A percentile compares a stretch with the other conserved stretches of the same genome.
Conservation (phyloP, 2,888 invertebrate genomes). For the Diaphora mendica region DNA sequence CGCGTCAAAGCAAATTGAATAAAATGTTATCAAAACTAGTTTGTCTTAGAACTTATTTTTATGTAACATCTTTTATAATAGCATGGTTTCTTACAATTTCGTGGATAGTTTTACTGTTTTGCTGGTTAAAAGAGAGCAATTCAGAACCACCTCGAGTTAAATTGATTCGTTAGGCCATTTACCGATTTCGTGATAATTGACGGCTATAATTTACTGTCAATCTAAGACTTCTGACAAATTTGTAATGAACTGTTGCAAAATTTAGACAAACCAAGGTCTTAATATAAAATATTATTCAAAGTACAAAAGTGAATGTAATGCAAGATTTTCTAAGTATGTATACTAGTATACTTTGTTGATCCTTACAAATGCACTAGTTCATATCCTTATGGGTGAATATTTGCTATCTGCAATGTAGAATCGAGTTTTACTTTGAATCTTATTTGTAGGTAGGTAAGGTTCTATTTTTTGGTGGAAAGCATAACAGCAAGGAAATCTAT, state of each 20-base stretch:
- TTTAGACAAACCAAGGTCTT: conserved; percentile 46
- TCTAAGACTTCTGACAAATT: conserved; percentile 48
- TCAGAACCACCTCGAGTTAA: conserved; percentile 36
- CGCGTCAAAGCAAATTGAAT: too few relatives aligned
- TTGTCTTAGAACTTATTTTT: background rate
- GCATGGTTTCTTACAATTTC: background rate
- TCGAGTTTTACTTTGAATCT: background rate
- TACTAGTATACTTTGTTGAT: conserved; percentile 1
- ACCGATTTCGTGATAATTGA: conserved; percentile 51
- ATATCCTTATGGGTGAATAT: background rate
- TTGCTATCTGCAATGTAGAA: background rate
- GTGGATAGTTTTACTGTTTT: background rate
- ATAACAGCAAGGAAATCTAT: background rate
- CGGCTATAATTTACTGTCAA: conserved; percentile 50
- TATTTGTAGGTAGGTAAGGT: background rate
- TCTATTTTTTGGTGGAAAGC: background rate
- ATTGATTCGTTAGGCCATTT: conserved; percentile 43
- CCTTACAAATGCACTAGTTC: background rate
- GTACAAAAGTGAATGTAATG: conserved; percentile 42
- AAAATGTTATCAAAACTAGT: too few relatives aligned
- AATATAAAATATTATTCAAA: conserved; percentile 41
- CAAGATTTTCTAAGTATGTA: conserved; percentile 31
- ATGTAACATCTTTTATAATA: background rate
- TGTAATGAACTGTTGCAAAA: conserved; percentile 42
- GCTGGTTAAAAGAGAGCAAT: conserved; percentile 13